These are phyloP conservation scores for Gorsachius goisagi DNA, from an alignment of 2,113 vertebrate genomes.

Conservation along the genomic window DNA sequence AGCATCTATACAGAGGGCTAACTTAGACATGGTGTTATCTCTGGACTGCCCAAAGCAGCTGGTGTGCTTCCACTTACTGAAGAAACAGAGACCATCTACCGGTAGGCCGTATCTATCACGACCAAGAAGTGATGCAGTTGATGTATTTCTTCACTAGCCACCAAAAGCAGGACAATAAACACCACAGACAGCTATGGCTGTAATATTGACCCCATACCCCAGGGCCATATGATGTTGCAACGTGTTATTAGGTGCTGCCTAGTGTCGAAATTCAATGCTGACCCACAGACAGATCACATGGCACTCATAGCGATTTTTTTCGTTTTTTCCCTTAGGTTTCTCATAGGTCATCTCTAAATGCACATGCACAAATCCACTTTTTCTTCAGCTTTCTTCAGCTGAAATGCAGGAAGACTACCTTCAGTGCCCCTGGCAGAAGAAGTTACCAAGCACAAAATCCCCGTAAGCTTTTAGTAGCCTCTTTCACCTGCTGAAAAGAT, in stretches of 20 bases:
- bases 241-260: fast-evolving
- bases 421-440: neutral
- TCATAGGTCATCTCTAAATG: neutral
- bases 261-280: neutral
- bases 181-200: neutral
- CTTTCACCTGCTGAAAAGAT: neutral
- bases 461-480: neutral
- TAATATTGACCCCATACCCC: neutral
- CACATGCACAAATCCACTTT: neutral
- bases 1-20: neutral
- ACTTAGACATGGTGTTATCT: neutral
- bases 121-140: neutral
- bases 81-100: neutral
- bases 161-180: neutral
- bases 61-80: neutral
- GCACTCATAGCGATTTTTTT: neutral
- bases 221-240: neutral
- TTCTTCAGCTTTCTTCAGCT: neutral
- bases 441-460: neutral
- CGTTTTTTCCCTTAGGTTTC: neutral
- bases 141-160: neutral
- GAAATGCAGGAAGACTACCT: neutral
- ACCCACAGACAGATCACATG: neutral
- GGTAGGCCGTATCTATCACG: neutral
- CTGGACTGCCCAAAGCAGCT: neutral